A percentile compares a stretch with the other conserved stretches of the same genome.
Conservation (phyloP, 2,113 vertebrate genomes). For the Mobula hypostoma region DNA sequence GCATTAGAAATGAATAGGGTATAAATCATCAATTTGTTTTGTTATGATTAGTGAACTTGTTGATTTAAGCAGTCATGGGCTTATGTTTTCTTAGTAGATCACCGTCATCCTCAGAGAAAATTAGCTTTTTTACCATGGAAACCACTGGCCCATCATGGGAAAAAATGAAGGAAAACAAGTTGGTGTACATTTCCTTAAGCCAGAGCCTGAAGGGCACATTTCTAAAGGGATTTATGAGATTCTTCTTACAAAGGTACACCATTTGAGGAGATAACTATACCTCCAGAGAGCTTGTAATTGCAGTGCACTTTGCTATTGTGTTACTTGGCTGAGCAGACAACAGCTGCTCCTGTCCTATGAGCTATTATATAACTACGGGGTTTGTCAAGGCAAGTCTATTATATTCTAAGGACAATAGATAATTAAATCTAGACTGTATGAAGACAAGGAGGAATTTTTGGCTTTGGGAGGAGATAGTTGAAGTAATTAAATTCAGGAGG, state of each 20-base stretch:
- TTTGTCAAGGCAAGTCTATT: background rate
- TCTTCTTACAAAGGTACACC: background rate
- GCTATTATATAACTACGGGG: background rate
- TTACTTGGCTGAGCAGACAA: background rate
- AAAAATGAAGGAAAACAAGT: conserved; percentile 8
- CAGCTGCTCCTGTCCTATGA: background rate
- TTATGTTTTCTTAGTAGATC: background rate
- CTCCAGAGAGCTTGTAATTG: conserved; percentile 3
- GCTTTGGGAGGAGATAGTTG: background rate
- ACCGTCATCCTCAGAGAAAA: conserved; percentile 12
- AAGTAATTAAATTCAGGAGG: background rate
- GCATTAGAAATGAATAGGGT: background rate
- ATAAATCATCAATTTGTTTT: background rate
- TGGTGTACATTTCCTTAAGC: conserved; percentile 1
- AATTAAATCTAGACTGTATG: background rate
- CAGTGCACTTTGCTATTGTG: background rate
- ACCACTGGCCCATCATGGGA: background rate
- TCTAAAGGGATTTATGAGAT: conserved; percentile 4
- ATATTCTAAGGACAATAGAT: background rate
- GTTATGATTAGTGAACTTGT: background rate
- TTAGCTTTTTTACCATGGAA: conserved; percentile 16
- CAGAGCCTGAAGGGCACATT: background rate
- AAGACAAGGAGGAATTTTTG: background rate
- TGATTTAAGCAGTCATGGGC: background rate
- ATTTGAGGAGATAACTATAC: conserved; percentile 12